phyloP scores from a whole-genome alignment of 2,113 vertebrate genomes.

The Caloenas nicobarica region DNA sequence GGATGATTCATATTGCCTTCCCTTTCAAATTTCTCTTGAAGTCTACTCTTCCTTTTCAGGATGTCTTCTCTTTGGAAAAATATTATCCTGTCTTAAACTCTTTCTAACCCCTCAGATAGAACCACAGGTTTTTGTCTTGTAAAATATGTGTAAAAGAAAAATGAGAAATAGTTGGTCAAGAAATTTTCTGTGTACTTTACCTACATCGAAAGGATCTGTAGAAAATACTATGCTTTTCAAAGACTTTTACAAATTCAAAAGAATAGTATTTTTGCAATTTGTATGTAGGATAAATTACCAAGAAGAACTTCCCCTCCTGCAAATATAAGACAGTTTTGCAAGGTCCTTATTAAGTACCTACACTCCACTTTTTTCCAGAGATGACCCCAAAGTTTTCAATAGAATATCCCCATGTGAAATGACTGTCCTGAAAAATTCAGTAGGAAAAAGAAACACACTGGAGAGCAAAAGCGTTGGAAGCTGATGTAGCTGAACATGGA shows the following conservation, averaged over 20 bases:
- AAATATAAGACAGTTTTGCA: neutral
- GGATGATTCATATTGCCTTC: neutral
- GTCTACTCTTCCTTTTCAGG: neutral
- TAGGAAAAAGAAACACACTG: rapidly evolving
- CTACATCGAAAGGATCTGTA: neutral
- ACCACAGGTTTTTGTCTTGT: neutral
- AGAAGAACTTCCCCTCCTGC: neutral
- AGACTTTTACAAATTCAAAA: neutral
- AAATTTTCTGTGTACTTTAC: neutral
- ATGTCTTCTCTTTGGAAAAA: neutral
- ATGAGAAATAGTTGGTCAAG: neutral
- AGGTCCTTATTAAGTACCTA: neutral
- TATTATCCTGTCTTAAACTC: neutral
- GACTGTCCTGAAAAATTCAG: neutral
- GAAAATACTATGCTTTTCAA: neutral
- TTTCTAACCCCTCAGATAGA: neutral
- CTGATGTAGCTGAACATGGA: neutral
- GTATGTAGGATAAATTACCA: neutral
- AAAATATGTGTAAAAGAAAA: neutral
- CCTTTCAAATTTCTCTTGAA: neutral
- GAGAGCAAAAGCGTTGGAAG: neutral
- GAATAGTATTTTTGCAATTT: rapidly evolving
- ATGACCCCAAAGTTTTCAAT: neutral
- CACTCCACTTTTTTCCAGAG: neutral
- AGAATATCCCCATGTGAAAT: neutral